Percentiles rank a stretch among this genome's conserved stretches.
These are phyloP conservation scores for Lasioglossum marginatum DNA, from an alignment of 2,888 invertebrate genomes.

Conservation along the genomic window DNA sequence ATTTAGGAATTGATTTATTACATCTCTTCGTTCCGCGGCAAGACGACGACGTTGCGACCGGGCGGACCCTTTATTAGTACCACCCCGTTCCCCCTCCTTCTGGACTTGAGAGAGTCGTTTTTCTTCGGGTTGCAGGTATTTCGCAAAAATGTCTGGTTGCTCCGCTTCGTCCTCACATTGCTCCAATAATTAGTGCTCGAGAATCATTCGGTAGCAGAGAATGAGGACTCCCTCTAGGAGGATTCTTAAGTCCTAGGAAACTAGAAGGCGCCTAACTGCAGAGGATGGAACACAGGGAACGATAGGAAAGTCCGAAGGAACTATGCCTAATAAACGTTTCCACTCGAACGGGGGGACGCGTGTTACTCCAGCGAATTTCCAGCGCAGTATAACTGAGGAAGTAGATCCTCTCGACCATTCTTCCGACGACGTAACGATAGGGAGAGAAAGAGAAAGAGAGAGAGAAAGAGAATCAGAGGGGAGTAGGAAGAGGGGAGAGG, in stretches of 20 bases:
- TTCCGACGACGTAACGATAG: conserved; percentile 59
- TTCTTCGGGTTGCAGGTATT: conserved; percentile 4
- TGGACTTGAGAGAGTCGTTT: not conserved
- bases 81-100: not conserved
- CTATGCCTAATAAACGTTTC: conserved; percentile 29
- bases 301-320: not conserved
- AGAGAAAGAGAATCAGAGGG: not conserved
- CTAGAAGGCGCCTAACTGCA: not conserved
- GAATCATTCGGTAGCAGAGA: not conserved
- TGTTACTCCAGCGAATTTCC: conserved; percentile 33
- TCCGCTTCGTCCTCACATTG: not conserved
- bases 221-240: too few species aligned
- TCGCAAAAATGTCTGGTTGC: not conserved
- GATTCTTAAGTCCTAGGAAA: not conserved
- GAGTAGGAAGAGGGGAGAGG: conserved; percentile 21
- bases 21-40: not conserved
- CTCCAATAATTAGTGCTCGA: not conserved
- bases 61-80: not conserved
- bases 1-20: not conserved
- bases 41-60: not conserved
- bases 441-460: not conserved
- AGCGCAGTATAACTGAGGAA: conserved; percentile 42
- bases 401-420: conserved; percentile 55
- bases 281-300: not conserved
- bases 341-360: not conserved